A percentile compares a stretch with the other conserved stretches of the same genome.
Evolutionary conservation across 1,140 invertebrate genomes (phyloP).

Genomic region (Neocloeon triangulifer): DNA sequence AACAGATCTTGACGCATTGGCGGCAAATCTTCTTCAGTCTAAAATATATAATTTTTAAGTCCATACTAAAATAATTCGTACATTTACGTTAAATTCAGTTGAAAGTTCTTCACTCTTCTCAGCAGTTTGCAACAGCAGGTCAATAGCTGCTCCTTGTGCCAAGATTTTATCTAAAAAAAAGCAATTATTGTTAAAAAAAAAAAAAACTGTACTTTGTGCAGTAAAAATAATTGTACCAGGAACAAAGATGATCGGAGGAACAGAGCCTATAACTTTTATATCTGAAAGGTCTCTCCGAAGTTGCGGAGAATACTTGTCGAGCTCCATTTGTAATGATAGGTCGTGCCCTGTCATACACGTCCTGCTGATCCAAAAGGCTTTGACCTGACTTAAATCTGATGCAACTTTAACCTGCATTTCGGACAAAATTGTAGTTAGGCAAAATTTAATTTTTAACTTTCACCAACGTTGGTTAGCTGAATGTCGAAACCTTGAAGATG

Average conservation of each 20-base stretch:
- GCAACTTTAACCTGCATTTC: conserved; percentile 34
- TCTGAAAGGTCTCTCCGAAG: conserved; percentile 43
- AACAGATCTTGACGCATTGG: conserved; percentile 44
- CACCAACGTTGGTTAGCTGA: conserved; percentile 7
- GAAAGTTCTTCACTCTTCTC: conserved; percentile 33
- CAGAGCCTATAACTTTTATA: conserved; percentile 37
- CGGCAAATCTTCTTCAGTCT: conserved; percentile 19
- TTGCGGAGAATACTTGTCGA: conserved; percentile 24
- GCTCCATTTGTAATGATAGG: conserved; percentile 22
- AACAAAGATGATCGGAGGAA: conserved; percentile 46
- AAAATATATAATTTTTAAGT: conserved; percentile 10
- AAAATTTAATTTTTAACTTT: conserved; percentile 8
- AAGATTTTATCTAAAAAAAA: conserved; percentile 26
- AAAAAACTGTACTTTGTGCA: conserved; percentile 3
- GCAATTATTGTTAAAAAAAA: conserved; percentile 6
- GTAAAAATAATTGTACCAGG: conserved; percentile 22
- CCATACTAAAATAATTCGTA: conserved; percentile 5
- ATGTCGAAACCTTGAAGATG: conserved; percentile 8
- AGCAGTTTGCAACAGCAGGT: conserved; percentile 25
- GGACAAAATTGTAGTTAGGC: too few relatives aligned
- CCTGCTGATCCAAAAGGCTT: conserved; percentile 41
- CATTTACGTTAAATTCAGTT: conserved; percentile 19
- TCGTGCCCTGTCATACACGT: conserved; percentile 20
- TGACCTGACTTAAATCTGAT: conserved; percentile 33
- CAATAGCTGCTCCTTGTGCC: conserved; percentile 23